Percentiles rank a stretch among this genome's conserved stretches.
Evolutionary conservation across 2,113 vertebrate genomes (phyloP).

Genomic region (Oncorhynchus keta): DNA sequence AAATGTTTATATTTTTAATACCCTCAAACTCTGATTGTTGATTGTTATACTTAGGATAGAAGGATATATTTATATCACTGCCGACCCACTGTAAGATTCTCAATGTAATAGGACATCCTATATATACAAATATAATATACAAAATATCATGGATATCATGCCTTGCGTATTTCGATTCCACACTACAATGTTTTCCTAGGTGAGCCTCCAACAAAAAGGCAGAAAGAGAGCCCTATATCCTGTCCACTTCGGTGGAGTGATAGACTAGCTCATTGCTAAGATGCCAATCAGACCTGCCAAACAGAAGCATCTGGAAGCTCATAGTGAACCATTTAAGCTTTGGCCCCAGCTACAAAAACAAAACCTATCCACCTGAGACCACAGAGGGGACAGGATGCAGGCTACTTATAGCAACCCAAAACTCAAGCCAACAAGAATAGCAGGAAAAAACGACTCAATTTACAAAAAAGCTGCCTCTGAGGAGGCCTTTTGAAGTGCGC

Average conservation of each 20-base stretch:
- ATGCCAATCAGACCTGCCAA: slow-evolving; percentile 79
- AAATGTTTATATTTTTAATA: too few relatives aligned
- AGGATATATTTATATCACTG: too few relatives aligned
- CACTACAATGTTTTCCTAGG: too few relatives aligned
- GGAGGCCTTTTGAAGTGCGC: slow-evolving; percentile 90
- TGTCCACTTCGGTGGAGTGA: slow-evolving; percentile 37
- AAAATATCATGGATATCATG: too few relatives aligned
- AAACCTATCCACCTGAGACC: slow-evolving; percentile 93
- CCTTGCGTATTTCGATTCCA: background rate
- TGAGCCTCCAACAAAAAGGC: background rate
- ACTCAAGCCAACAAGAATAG: slow-evolving; percentile 90
- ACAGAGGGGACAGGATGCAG: slow-evolving; percentile 93
- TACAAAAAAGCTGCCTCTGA: slow-evolving; percentile 61
- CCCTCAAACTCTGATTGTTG: too few relatives aligned
- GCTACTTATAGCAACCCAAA: slow-evolving; percentile 94
- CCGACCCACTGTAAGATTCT: too few relatives aligned
- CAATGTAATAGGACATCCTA: too few relatives aligned
- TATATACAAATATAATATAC: too few relatives aligned
- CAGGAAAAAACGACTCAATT: slow-evolving; percentile 88
- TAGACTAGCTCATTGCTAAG: slow-evolving; percentile 67
- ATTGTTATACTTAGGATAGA: too few relatives aligned
- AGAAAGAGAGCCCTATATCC: slow-evolving; percentile 1
- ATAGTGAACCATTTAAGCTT: slow-evolving; percentile 68
- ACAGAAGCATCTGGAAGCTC: slow-evolving; percentile 64
- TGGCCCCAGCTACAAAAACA: slow-evolving; percentile 85